Evolutionary conservation across 1,140 invertebrate species (phyloP).

Genomic region (Cydia pomonella): DNA sequence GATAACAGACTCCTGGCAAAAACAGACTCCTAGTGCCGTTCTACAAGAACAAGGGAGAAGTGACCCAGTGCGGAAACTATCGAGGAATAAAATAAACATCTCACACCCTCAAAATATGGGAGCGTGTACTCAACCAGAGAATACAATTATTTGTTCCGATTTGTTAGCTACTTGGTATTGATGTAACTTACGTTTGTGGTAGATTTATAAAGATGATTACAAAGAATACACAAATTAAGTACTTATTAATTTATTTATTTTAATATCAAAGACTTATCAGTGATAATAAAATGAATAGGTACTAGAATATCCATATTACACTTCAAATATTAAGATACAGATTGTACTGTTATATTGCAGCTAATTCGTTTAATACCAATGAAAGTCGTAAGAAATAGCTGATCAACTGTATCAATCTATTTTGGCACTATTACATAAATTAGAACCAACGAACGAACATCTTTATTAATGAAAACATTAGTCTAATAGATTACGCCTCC

Average conservation of each 20-base stretch:
- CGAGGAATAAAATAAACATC: no score
- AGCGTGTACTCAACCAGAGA: no score
- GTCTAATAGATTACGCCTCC: conserved; percentile 45
- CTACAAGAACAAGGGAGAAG: no score
- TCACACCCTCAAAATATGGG: no score
- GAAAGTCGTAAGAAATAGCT: conserved; percentile 49
- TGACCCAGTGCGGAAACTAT: no score
- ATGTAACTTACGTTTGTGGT: neutral
- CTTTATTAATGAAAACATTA: conserved; percentile 52
- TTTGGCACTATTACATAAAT: conserved; percentile 73
- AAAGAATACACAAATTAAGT: conserved; percentile 51
- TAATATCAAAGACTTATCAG: conserved; percentile 68
- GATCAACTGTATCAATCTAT: conserved; percentile 50
- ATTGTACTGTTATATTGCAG: conserved; percentile 57
- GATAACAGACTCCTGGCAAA: no score
- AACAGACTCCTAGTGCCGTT: no score
- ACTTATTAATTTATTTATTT: conserved; percentile 66
- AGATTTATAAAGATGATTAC: neutral
- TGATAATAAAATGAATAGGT: conserved; percentile 60
- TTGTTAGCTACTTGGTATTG: no score
- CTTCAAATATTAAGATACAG: conserved; percentile 53
- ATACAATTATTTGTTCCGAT: no score
- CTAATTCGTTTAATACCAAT: conserved; percentile 51
- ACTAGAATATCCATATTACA: conserved; percentile 46
- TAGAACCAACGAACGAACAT: conserved; percentile 59